Evolutionary conservation across 1,140 invertebrate species (phyloP).

Genomic region (Myzus persicae): DNA sequence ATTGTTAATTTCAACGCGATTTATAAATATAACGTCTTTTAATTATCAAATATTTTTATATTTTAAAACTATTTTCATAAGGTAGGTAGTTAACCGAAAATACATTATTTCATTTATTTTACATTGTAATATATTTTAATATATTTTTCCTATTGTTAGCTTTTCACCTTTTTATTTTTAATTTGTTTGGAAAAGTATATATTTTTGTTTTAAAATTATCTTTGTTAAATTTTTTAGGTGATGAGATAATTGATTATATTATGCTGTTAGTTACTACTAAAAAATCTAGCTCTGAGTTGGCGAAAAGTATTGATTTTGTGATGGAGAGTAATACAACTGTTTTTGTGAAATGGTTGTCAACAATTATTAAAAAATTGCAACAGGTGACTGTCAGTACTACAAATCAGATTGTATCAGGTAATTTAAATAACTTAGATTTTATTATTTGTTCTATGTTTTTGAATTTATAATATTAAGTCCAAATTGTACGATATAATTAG

Average conservation of each 20-base stretch:
- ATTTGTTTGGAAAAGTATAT: neutral
- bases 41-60: too few species aligned
- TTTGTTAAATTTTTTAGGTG: slow-evolving; percentile 18
- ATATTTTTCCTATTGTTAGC: neutral
- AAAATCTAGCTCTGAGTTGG: slow-evolving; percentile 26
- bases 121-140: neutral
- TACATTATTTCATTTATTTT: neutral
- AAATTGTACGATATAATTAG: neutral
- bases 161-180: neutral
- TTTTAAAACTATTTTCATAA: too few species aligned
- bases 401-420: neutral
- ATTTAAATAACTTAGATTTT: neutral
- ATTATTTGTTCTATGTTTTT: neutral
- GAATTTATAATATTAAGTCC: neutral
- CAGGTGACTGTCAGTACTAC: slow-evolving; percentile 38
- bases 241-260: slow-evolving; percentile 51
- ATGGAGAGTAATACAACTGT: slow-evolving; percentile 40
- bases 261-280: slow-evolving; percentile 42
- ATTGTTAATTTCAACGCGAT: too few species aligned
- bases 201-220: neutral
- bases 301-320: slow-evolving; percentile 38
- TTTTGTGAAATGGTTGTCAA: slow-evolving; percentile 49
- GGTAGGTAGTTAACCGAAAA: too few species aligned
- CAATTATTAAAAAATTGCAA: slow-evolving; percentile 49
- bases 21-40: too few species aligned